Conservation (phyloP, 2,888 invertebrate genomes). For the Eurytoma adleriae region DNA sequence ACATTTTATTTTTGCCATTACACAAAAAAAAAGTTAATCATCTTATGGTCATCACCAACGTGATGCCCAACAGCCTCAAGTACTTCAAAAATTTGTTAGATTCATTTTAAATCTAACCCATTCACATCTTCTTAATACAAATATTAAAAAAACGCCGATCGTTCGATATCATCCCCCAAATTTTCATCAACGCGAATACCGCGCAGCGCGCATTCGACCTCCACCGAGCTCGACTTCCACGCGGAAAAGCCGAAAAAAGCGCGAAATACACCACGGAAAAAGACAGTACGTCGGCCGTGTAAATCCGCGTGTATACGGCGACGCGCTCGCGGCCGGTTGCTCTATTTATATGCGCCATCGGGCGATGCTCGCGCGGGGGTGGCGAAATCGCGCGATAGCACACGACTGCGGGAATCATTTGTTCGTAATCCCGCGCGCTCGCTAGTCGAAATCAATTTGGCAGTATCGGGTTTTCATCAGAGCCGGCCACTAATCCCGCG, state of each 20-base stretch:
- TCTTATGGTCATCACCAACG: too few relatives aligned
- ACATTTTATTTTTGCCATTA: too few relatives aligned
- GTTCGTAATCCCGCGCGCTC: slow-evolving; percentile 27
- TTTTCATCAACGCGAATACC: too few relatives aligned
- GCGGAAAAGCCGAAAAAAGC: neutral
- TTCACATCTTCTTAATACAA: too few relatives aligned
- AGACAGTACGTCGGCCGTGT: neutral
- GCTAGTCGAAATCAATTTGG: slow-evolving; percentile 32
- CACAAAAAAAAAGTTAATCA: too few relatives aligned
- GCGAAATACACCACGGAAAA: neutral
- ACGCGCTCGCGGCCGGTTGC: neutral
- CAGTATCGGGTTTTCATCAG: slow-evolving; percentile 39
- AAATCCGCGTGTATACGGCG: neutral
- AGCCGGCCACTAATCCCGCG: slow-evolving; percentile 36
- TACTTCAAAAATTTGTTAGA: too few relatives aligned
- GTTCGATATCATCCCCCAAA: too few relatives aligned
- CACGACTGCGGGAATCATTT: slow-evolving; percentile 36
- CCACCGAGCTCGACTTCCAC: too few relatives aligned
- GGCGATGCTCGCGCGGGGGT: neutral
- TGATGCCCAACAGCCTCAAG: too few relatives aligned
- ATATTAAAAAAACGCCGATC: too few relatives aligned
- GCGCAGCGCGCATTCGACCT: too few relatives aligned
- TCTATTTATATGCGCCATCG: slow-evolving; percentile 6
- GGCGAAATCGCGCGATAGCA: slow-evolving; percentile 28
- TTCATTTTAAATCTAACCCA: too few relatives aligned